Evolutionary conservation across 2,888 invertebrate species (phyloP).

Genomic region (Yponomeuta cagnagella): DNA sequence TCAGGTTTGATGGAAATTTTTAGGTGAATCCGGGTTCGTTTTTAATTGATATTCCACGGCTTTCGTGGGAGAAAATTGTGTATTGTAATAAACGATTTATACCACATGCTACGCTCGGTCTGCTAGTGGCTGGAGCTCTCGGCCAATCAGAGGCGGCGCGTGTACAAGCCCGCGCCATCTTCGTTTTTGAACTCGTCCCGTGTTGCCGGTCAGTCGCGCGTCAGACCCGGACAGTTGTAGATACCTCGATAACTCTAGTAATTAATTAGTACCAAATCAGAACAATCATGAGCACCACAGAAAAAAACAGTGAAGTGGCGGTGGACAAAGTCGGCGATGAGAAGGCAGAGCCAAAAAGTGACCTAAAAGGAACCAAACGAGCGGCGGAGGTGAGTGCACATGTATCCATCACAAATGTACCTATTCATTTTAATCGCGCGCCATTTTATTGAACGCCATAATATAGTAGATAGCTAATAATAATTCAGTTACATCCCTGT

Average conservation of each 20-base stretch:
- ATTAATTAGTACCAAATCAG: slow-evolving; percentile 64
- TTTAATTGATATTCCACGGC: background rate
- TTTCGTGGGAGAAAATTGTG: background rate
- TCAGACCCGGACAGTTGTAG: slow-evolving; percentile 77
- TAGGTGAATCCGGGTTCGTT: background rate
- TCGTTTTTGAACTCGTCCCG: slow-evolving; percentile 86
- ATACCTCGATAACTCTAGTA: slow-evolving; percentile 55
- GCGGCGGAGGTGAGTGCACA: slow-evolving; percentile 88
- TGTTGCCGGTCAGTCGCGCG: slow-evolving; percentile 82
- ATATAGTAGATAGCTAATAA: slow-evolving; percentile 33
- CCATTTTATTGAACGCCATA: slow-evolving; percentile 70
- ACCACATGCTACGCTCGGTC: slow-evolving; percentile 43
- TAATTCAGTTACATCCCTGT: slow-evolving; percentile 27
- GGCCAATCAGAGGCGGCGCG: slow-evolving; percentile 56
- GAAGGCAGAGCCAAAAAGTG: slow-evolving; percentile 85
- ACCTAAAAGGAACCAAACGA: slow-evolving; percentile 90
- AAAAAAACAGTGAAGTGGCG: slow-evolving; percentile 89
- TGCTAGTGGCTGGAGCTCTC: slow-evolving; percentile 49
- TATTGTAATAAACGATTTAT: background rate
- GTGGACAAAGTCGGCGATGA: slow-evolving; percentile 90
- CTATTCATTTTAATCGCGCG: slow-evolving; percentile 68
- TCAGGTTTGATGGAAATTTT: background rate
- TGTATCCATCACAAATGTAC: slow-evolving; percentile 57
- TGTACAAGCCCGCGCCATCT: slow-evolving; percentile 83
- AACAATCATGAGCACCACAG: slow-evolving; percentile 77